phyloP scores from a whole-genome alignment of 1,140 invertebrate species.

The Aphelinus certus region DNA sequence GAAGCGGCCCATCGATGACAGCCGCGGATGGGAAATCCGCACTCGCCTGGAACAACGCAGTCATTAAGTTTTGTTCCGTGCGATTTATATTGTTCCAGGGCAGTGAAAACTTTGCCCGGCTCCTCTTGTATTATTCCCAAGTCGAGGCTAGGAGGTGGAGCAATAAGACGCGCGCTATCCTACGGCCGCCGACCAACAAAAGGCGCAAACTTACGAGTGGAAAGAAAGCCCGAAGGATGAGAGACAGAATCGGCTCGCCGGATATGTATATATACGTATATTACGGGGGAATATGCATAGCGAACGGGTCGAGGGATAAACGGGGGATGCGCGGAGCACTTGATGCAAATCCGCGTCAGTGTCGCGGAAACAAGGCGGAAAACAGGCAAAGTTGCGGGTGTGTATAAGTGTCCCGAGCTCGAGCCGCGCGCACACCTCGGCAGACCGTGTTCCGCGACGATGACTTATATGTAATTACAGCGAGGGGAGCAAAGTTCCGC shows the following conservation, averaged over 20 bases:
- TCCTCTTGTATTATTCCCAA: too few species aligned
- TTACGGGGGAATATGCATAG: slow-evolving; percentile 1
- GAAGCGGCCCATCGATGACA: too few species aligned
- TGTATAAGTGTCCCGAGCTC: not conserved
- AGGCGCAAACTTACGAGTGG: slow-evolving; percentile 11
- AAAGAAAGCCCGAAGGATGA: not conserved
- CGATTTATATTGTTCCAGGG: too few species aligned
- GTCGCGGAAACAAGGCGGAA: slow-evolving; percentile 33
- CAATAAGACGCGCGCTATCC: too few species aligned
- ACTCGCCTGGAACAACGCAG: not conserved
- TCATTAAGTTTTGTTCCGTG: not conserved
- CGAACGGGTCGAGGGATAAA: not conserved
- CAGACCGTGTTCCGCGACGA: not conserved
- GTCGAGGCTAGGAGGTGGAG: too few species aligned
- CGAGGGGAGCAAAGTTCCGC: too few species aligned
- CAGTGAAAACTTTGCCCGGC: too few species aligned
- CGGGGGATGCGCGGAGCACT: not conserved
- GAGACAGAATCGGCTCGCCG: not conserved
- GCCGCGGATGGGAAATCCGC: too few species aligned
- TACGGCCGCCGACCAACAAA: not conserved
- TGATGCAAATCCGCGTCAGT: slow-evolving; percentile 32
- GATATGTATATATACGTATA: not conserved
- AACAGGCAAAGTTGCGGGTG: slow-evolving; percentile 25
- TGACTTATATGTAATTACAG: too few species aligned
- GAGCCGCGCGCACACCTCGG: not conserved